phyloP scores from a whole-genome alignment of 2,888 invertebrate genomes.

The Prenolepis imparis region DNA sequence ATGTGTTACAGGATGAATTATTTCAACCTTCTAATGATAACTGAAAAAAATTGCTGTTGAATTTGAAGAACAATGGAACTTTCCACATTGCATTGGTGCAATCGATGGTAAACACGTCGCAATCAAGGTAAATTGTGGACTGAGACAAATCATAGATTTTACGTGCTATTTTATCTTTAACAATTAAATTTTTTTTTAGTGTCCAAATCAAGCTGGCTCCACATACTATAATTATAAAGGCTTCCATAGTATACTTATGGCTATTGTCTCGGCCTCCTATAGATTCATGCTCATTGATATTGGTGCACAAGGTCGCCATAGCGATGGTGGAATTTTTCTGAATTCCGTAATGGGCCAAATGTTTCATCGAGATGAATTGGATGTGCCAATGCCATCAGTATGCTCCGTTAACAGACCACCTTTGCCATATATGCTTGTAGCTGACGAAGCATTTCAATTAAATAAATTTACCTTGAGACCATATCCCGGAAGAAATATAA shows the following conservation, averaged over 20 bases:
- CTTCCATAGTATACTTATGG: neutral
- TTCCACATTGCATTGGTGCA: neutral
- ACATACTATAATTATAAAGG: neutral
- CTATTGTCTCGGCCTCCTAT: neutral
- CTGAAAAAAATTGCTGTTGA: neutral
- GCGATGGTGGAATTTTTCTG: conserved; percentile 1
- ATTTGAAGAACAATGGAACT: neutral
- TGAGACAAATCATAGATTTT: neutral
- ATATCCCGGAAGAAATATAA: neutral
- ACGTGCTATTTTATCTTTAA: neutral
- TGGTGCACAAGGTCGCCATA: neutral
- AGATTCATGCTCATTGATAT: neutral
- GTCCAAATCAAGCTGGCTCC: neutral
- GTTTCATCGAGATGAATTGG: neutral
- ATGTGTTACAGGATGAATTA: neutral
- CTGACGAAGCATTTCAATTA: conserved; percentile 8
- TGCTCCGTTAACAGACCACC: neutral
- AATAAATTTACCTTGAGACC: conserved; percentile 3
- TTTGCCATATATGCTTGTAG: neutral
- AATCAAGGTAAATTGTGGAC: neutral
- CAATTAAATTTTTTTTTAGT: neutral
- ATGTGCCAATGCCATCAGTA: neutral
- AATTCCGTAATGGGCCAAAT: conserved; percentile 1
- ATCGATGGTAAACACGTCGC: neutral
- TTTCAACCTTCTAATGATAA: neutral